Evolutionary conservation across 2,113 vertebrate species (phyloP), one percentile per base, ranked within the genome.

Genomic region (Apodemus sylvaticus): DNA sequence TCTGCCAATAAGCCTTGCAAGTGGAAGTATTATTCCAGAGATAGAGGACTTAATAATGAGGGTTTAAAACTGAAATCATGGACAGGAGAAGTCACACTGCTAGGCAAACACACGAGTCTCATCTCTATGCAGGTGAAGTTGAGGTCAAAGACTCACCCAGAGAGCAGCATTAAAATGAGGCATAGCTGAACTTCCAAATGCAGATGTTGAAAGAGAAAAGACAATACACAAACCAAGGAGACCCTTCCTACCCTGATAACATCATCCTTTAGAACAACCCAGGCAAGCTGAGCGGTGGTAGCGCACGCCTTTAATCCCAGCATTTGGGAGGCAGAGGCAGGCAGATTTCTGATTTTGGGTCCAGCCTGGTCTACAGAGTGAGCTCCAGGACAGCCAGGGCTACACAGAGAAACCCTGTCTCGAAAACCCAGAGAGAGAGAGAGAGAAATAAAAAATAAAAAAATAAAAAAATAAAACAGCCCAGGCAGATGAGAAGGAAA

Each of bases 1-100:
- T 73, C 93, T 96, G 96, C 79, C 97, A 97, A 95, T 58, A 88
- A 97, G 31, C 48, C 87, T 88, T 88, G 64, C 70, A 89, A 86
- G 73, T 62, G 68, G 53, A 94, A 77, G 22, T 71, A 95, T 96
- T 95, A 85, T 91, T 94, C 42, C 86, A 93, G 92, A 94, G 77
- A 94, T 70, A 94, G 29, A 89, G 76, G 71, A n/a, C 53, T 97
- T 94, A 86, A 87, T 92, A 95, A 89, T 92, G 58, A 97, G 20
- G 22, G 8, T 48, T 83, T 92, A 86, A 97, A 93, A 93, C 39
- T 87, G 34, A 94, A 95, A 88, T 70, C 82, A 11, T 24, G 62
- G 58, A 79, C 86, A 76, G 90, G 78, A 92, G 74, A 89, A 62
- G 91, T 96, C 93, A 78, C 78, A 60, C 22, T 53, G 93, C 60